A percentile compares a stretch with the other conserved stretches of the same genome.
These are phyloP conservation scores for Calephelis nemesis DNA, from an alignment of 1,140 invertebrate genomes.

Conservation along the genomic window DNA sequence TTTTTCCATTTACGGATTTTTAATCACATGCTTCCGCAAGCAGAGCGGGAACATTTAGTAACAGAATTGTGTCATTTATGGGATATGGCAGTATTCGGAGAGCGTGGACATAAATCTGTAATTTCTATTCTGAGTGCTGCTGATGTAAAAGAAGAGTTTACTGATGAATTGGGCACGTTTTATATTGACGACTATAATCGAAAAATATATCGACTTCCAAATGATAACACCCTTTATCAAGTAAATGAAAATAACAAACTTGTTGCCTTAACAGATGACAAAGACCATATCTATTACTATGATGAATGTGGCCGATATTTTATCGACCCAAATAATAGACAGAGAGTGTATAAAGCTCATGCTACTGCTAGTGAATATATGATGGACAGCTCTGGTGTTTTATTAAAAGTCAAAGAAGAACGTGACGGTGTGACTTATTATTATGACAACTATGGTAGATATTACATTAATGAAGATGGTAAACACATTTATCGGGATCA, in stretches of 20 bases:
- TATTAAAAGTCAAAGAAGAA: constrained; percentile 64
- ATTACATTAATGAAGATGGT: constrained; percentile 58
- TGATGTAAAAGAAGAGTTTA: constrained; percentile 65
- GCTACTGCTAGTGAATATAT: constrained; percentile 65
- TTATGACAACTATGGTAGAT: constrained; percentile 67
- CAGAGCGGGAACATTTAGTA: constrained; percentile 57
- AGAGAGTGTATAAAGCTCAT: constrained; percentile 66
- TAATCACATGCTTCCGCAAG: constrained; percentile 55
- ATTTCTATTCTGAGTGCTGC: constrained; percentile 68
- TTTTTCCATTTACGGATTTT: constrained; percentile 66
- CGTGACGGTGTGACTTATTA: constrained; percentile 55
- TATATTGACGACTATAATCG: constrained; percentile 62
- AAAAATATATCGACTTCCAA: constrained; percentile 64
- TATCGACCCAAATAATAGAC: constrained; percentile 51
- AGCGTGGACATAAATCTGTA: constrained; percentile 60
- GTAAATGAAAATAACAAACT: constrained; percentile 61
- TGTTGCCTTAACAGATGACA: constrained; percentile 60
- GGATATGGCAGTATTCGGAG: constrained; percentile 64
- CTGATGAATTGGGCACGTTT: constrained; percentile 62
- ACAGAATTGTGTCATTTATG: constrained; percentile 64
- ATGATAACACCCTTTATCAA: constrained; percentile 54
- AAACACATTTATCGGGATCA: constrained; percentile 68
- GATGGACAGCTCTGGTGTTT: constrained; percentile 58
- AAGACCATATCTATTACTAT: constrained; percentile 62
- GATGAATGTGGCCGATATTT: constrained; percentile 72